Conservation (phyloP, 2,113 vertebrate species). For the Agapornis roseicollis region DNA sequence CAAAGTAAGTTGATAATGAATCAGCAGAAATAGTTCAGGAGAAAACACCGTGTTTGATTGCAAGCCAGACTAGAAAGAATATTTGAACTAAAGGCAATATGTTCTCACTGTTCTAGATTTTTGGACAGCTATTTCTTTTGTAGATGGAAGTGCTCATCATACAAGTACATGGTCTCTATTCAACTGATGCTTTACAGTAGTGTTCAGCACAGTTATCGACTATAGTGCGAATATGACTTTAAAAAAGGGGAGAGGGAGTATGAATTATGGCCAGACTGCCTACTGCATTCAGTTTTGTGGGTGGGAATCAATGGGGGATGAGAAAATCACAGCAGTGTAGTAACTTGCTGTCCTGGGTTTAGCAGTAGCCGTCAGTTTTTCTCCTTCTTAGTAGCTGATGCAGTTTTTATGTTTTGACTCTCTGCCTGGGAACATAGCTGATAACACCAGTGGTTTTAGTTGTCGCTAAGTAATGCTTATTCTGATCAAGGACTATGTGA, state of each 20-base stretch:
- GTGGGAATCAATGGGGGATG: background rate
- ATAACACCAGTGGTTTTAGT: too few relatives aligned
- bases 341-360: too few relatives aligned
- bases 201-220: background rate
- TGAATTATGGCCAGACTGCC: background rate
- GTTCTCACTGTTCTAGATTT: background rate
- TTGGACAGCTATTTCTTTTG: background rate
- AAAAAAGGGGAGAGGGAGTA: background rate
- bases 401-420: too few relatives aligned
- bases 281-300: background rate
- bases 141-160: background rate
- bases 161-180: background rate
- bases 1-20: slow-evolving; percentile 31
- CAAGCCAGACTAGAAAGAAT: background rate
- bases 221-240: background rate
- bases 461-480: too few relatives aligned
- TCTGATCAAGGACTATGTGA: too few relatives aligned
- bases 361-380: too few relatives aligned
- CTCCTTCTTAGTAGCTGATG: too few relatives aligned
- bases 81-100: background rate
- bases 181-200: background rate
- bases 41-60: background rate
- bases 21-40: slow-evolving; percentile 9
- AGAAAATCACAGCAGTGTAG: background rate
- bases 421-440: too few relatives aligned